Evolutionary conservation across 2,113 vertebrate genomes (phyloP), one percentile per base, ranked within the genome.

Genomic region (human (Homo sapiens)): DNA sequence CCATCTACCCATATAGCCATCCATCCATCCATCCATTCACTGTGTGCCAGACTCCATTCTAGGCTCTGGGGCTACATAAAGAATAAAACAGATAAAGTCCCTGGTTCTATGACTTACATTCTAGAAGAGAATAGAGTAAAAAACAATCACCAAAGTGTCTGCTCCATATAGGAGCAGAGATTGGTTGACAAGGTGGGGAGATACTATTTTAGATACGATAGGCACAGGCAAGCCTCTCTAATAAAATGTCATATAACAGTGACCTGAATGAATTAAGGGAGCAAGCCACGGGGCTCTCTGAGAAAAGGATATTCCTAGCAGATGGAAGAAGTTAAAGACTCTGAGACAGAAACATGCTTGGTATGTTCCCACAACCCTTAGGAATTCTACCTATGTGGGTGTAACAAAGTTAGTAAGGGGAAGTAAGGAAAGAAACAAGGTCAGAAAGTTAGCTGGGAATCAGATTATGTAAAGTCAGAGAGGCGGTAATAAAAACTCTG

Each of bases 41-140:
- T 76, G 13, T 64, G 25, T 59, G 55, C 17, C 61, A 83, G 59
- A n/a, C 23, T 94, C 59, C 79, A n/a, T 30, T 75, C 20, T 68
- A 95, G 22, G 23, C 14, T 83, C 83, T 78, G 18, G 57, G 38
- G 35, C 52, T 84, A 89, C 22, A 1, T 55, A 22, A 84, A 94
- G 76, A 48, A 38, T 16, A 90, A 68, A 89, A 82, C 14, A 48
- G 64, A 80, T 78, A 43, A 64, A 83, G 43, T 50, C 32, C 43
- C 38, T 90, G 38, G n/a, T 66, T 5, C 14, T 88, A 10, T 22
- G 23, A 30, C 68, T 88, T 87, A 59, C 5, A 96, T 93, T 94
- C 64, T 94, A 90, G 55, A 92, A 94, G 18, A 76, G 35, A 38
- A 92, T 57, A 57, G 30, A 89, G 25, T 92, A 25, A 72, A 89